These are phyloP conservation scores for Hyperopisus bebe DNA, from an alignment of 2,113 vertebrate species.

Conservation along the genomic window DNA sequence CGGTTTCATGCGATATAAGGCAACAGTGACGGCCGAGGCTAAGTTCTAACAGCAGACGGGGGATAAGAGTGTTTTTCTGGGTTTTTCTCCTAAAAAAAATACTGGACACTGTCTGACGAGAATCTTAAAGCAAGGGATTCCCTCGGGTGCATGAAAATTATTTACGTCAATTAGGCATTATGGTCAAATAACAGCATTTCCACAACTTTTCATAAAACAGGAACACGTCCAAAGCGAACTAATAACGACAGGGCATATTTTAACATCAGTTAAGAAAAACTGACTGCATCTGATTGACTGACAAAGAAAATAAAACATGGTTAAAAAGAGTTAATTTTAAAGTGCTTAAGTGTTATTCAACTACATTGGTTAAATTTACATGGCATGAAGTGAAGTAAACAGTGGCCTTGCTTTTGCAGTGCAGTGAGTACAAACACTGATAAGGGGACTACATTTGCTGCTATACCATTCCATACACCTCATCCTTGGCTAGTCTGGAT, in stretches of 20 bases:
- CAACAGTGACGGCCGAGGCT: not conserved
- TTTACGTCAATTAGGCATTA: not conserved
- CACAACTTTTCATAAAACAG: not conserved
- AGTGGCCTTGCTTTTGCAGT: not conserved
- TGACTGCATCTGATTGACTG: not conserved
- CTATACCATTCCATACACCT: not conserved
- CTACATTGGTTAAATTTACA: not conserved
- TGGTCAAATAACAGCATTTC: not conserved
- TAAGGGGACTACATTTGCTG: not conserved
- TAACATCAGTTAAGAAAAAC: not conserved
- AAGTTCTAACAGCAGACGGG: not conserved
- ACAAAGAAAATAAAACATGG: not conserved
- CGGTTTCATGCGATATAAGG: not conserved
- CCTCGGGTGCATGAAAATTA: not conserved
- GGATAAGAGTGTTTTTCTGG: not conserved
- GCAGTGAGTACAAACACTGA: not conserved
- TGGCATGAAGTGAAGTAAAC: not conserved
- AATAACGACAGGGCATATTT: not conserved
- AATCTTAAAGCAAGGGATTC: not conserved
- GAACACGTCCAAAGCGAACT: not conserved
- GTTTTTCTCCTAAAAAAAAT: not conserved
- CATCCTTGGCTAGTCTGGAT: not conserved
- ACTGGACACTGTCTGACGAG: not conserved
- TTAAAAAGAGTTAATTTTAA: conserved; percentile 3
- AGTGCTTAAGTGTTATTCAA: conserved; percentile 24